These are phyloP conservation scores for Drosophila mayri DNA, from an alignment of 1,140 invertebrate genomes.

Conservation along the genomic window DNA sequence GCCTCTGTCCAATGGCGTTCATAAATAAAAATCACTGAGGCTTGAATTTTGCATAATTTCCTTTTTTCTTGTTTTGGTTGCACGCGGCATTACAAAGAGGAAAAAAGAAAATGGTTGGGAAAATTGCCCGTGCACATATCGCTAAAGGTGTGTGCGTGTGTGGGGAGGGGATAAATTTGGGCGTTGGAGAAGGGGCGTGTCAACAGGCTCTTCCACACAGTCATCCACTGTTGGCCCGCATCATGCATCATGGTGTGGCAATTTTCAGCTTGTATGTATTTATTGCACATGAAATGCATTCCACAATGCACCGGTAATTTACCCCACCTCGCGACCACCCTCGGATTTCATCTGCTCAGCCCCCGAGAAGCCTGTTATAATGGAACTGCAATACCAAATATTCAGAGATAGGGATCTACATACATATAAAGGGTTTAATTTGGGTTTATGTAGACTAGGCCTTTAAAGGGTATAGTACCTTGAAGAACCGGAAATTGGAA, in stretches of 20 bases:
- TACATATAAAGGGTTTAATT: neutral
- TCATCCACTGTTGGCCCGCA: neutral
- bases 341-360: neutral
- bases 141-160: conserved; percentile 10
- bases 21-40: conserved; percentile 81
- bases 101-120: conserved; percentile 46
- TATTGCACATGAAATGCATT: conserved; percentile 64
- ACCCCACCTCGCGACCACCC: conserved; percentile 5
- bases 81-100: conserved; percentile 25
- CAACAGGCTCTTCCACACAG: conserved; percentile 19
- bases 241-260: conserved; percentile 46
- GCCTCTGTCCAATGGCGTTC: conserved; percentile 48
- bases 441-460: neutral
- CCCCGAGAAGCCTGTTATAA: conserved; percentile 5
- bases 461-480: too few species aligned
- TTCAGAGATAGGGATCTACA: neutral
- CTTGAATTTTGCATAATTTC: conserved; percentile 75
- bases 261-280: conserved; percentile 52
- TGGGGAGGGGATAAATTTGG: neutral
- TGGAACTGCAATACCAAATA: conserved; percentile 6
- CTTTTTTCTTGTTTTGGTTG: conserved; percentile 46
- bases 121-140: conserved; percentile 55
- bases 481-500: neutral
- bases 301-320: conserved; percentile 60
- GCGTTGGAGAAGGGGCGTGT: conserved; percentile 21